Evolutionary conservation across 2,113 vertebrate genomes (phyloP), one percentile per base, ranked within the genome.

Genomic region (Oenanthe oenanthe): DNA sequence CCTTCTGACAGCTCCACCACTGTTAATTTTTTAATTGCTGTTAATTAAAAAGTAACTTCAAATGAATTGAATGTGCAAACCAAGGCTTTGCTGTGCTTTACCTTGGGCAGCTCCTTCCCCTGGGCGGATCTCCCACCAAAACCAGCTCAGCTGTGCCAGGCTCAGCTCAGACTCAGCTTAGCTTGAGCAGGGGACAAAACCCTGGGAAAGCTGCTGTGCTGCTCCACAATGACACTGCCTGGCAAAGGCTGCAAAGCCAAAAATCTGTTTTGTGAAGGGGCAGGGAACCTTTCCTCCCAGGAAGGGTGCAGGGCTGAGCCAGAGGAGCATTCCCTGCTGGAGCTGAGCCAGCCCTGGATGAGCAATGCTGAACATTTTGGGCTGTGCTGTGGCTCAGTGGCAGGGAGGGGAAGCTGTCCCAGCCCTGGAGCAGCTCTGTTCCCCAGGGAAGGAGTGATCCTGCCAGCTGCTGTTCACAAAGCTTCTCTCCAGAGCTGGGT

Each of bases 401-500:
- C 47, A 26, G 32, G 1, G 56, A n/a, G 38, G 40, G 57, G 62
- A 43, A 48, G 57, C 19, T 50, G 25, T 26, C 13, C 48, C 78
- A 95, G 67, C 47, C 36, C 5, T 3, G 31, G n/a, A 18, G 9
- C 43, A 4, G 4, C 1, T 58, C 43, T 50, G 60, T 58, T 38
- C 53, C 63, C 43, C 65, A 84, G 58, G 61, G 34, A 75, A 83
- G 61, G 36, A 77, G 65, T 86, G 32, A 83, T 90, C 31, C 32
- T 95, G 82, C 77, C 85, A 85, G 85, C 34, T 93, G 10, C 82
- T 96, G 83, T 90, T 74, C 89, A 47, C 92, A 91, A 75, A 94
- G 82, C 58, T 86, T 94, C 75, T 92, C 31, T 60, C 74, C 83
- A 62, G 80, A 29, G 9, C 40, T 65, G 67, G 79, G 83, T 80